Evolutionary conservation across 2,113 vertebrate genomes (phyloP), one percentile per base, ranked within the genome.

Genomic region (Taxidea taxus): DNA sequence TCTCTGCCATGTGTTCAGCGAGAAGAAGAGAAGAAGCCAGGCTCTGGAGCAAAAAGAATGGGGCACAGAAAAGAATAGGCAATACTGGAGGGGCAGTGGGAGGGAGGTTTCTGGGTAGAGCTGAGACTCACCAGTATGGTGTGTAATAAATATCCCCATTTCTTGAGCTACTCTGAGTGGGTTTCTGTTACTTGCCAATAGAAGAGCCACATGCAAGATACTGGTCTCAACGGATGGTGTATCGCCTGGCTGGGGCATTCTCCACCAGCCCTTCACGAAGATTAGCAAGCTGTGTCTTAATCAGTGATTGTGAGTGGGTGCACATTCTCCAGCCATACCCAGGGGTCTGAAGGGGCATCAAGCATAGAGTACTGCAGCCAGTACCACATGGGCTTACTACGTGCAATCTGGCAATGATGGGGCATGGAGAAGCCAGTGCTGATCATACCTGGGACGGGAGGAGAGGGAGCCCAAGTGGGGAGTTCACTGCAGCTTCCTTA

Each of bases 91-190:
- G 11, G 20, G 31, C 16, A 5, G 0, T 2, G 34, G 39, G 13
- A 18, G 13, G 47, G 15, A 16, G 44, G 29, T 5, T n/a, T 31
- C 6, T 10, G 4, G 39, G 3, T 1, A 4, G 74, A 0, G 37
- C 49, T 37, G n/a, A 60, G 37, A 49, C 27, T 44, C n/a, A 49
- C 15, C 29, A 31, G 78, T 14, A 11, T 7, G 27, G 27, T 18
- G 4, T 47, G 20, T 15, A 49, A 72, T 51, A 47, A 68, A 74
- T 21, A 14, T 10, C 13, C 14, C 51, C 20, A 16, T 60, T 12
- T 70, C 44, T 27, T 42, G 9, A 80, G 44, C 58, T 39, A 3
- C 6, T 64, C 1, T 88, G 77, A 87, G 2, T 34, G 21, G 20
- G 44, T 49, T 81, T 87, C 80, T 77, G 29, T 18, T 27, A 37